phyloP scores from a whole-genome alignment of 2,797 vertebrate species.

The Perodicticus potto region DNA sequence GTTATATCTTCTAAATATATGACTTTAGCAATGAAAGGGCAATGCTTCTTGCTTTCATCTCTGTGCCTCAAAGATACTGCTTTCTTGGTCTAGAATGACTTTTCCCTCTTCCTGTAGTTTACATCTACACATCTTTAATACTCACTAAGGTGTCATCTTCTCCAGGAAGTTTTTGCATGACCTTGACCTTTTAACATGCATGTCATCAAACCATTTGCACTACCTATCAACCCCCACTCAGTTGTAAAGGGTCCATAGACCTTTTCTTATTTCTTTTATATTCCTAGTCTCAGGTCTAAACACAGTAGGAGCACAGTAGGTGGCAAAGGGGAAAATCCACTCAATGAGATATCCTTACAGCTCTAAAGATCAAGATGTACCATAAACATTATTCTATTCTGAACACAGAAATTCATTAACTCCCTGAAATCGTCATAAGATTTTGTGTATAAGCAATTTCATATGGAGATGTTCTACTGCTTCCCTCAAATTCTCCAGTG shows the following conservation, averaged over 20 bases:
- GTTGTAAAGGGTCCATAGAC: background rate
- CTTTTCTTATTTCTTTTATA: constrained; percentile 9
- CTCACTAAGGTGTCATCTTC: background rate
- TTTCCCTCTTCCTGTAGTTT: background rate
- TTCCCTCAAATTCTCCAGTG: background rate
- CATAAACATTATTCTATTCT: background rate
- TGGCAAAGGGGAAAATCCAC: background rate
- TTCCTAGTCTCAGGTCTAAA: background rate
- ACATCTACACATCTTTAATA: background rate
- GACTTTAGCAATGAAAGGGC: background rate
- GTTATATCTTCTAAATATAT: background rate
- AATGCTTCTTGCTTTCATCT: background rate
- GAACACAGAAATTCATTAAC: background rate
- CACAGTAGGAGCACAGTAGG: background rate
- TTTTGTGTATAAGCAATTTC: background rate
- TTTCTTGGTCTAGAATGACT: background rate
- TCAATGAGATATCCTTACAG: background rate
- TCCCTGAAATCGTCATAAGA: constrained; percentile 12
- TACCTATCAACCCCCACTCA: background rate
- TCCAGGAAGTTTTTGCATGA: background rate
- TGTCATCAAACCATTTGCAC: constrained; percentile 6
- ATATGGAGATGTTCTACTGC: background rate
- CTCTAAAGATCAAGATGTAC: constrained; percentile 14
- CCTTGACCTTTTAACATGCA: background rate
- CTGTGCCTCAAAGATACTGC: background rate